A percentile compares a stretch with the other conserved stretches of the same genome.
These are phyloP conservation scores for Oligia fasciuncula DNA, from an alignment of 2,888 invertebrate genomes.

Conservation along the genomic window DNA sequence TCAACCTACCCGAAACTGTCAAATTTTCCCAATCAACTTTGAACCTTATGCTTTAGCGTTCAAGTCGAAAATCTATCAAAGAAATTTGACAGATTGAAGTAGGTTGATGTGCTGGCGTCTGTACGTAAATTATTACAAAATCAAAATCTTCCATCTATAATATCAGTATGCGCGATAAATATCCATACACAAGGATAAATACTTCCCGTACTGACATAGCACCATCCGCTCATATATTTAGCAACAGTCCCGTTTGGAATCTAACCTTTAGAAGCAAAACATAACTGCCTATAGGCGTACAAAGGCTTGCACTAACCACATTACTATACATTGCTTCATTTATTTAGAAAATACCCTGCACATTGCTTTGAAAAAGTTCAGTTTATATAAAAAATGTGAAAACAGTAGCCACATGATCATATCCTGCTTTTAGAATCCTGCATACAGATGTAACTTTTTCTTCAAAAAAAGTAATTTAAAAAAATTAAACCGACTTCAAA, in stretches of 20 bases:
- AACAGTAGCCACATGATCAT: conserved; percentile 38
- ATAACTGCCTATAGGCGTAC: conserved; percentile 15
- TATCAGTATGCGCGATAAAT: conserved; percentile 21
- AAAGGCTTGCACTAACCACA: conserved; percentile 10
- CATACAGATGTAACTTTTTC: conserved; percentile 55
- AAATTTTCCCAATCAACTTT: no score
- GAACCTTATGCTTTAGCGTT: no score
- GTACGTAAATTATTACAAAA: no score
- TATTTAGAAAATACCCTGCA: neutral
- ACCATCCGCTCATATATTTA: conserved; percentile 55
- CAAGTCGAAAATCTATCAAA: no score
- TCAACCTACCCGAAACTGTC: no score
- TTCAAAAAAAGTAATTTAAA: conserved; percentile 34
- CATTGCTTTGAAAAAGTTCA: neutral
- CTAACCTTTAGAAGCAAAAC: conserved; percentile 46
- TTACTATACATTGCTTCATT: conserved; percentile 6
- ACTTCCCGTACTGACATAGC: conserved; percentile 43
- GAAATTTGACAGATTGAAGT: no score
- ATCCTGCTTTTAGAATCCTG: conserved; percentile 51
- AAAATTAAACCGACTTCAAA: no score
- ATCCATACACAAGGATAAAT: conserved; percentile 29
- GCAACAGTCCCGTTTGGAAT: conserved; percentile 50
- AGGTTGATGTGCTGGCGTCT: no score
- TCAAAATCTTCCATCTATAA: neutral
- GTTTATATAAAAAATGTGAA: conserved; percentile 6